phyloP scores from a whole-genome alignment of 1,140 invertebrate genomes.

The Eueides isabella region DNA sequence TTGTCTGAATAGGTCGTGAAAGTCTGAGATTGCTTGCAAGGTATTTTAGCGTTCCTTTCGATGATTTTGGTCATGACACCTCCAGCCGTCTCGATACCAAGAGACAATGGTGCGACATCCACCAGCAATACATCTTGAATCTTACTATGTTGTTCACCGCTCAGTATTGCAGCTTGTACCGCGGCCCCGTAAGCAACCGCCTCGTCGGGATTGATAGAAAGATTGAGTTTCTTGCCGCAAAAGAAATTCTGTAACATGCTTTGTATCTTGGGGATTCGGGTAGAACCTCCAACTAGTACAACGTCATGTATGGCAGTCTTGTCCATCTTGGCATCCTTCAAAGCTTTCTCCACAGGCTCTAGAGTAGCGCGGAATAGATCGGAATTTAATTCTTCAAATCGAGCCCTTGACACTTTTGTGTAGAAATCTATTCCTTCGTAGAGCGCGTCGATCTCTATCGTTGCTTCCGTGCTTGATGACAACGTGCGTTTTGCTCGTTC shows the following conservation, averaged over 20 bases:
- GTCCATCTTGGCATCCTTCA: slow-evolving; percentile 89
- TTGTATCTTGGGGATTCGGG: slow-evolving; percentile 82
- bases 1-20: slow-evolving; percentile 88
- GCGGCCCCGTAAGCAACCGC: slow-evolving; percentile 87
- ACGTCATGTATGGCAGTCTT: slow-evolving; percentile 89
- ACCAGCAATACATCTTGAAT: slow-evolving; percentile 90
- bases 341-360: slow-evolving; percentile 86
- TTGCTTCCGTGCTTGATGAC: slow-evolving; percentile 83
- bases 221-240: slow-evolving; percentile 83
- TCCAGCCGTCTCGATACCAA: slow-evolving; percentile 86
- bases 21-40: slow-evolving; percentile 85
- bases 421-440: slow-evolving; percentile 84
- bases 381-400: slow-evolving; percentile 85
- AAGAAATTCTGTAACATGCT: slow-evolving; percentile 85
- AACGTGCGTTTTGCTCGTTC: slow-evolving; percentile 84
- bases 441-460: slow-evolving; percentile 83
- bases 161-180: slow-evolving; percentile 85
- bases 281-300: slow-evolving; percentile 87
- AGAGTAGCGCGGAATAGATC: slow-evolving; percentile 85
- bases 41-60: slow-evolving; percentile 86
- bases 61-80: slow-evolving; percentile 87
- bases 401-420: slow-evolving; percentile 83
- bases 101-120: slow-evolving; percentile 85
- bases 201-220: slow-evolving; percentile 72
- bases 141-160: slow-evolving; percentile 82